Evolutionary conservation across 2,797 vertebrate species (phyloP).

Genomic region (Ptychadena robeensis): DNA sequence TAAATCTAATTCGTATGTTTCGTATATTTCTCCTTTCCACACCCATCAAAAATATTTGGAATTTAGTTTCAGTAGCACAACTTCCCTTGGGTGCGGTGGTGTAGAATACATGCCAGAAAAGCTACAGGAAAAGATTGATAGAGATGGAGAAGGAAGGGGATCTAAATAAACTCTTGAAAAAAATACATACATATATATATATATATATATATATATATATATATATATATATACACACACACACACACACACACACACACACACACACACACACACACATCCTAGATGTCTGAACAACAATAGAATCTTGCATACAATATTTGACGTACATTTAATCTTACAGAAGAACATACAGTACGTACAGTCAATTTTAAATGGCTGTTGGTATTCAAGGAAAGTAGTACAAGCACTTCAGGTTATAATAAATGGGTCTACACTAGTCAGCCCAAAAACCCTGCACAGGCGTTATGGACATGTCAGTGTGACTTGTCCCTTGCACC

Average conservation of each 20-base stretch:
- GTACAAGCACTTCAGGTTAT: constrained; percentile 5
- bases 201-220: no score
- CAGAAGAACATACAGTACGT: constrained; percentile 21
- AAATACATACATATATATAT: no score
- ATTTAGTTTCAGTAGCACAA: constrained; percentile 61
- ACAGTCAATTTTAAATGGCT: background rate
- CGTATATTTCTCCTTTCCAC: constrained; percentile 49
- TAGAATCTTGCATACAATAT: no score
- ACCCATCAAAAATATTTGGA: constrained; percentile 60
- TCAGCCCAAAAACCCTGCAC: no score
- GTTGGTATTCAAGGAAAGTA: background rate
- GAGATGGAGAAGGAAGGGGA: constrained; percentile 3
- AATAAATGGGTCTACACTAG: no score
- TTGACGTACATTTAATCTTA: no score
- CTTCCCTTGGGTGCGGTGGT: constrained; percentile 59
- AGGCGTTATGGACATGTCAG: no score
- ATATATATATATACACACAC: no score
- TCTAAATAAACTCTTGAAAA: constrained; percentile 53
- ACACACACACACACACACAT: no score
- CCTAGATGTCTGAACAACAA: no score
- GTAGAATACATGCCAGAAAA: constrained; percentile 58
- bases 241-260: no score
- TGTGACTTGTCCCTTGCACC: no score
- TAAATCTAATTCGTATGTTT: constrained; percentile 49
- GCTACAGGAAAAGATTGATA: constrained; percentile 46